Evolutionary conservation across 2,888 invertebrate species (phyloP).

Genomic region (Drosophila testacea): DNA sequence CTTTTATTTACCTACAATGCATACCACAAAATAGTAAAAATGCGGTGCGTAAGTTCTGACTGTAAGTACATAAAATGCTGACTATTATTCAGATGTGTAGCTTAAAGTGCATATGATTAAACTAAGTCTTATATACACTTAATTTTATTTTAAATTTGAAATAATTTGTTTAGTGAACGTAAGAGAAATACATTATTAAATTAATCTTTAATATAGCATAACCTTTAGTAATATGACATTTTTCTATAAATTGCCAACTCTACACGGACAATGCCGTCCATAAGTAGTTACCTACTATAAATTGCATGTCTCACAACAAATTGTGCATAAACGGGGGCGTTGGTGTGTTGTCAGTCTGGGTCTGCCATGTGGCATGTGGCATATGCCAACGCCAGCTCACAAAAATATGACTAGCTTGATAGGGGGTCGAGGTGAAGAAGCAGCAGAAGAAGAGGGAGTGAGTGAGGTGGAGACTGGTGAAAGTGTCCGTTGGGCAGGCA

Average conservation of each 20-base stretch:
- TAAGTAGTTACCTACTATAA: constrained; percentile 22
- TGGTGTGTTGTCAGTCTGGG: constrained; percentile 22
- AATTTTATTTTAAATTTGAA: too few species aligned
- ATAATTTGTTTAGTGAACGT: too few species aligned
- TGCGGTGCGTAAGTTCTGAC: not conserved
- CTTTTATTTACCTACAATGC: constrained; percentile 17
- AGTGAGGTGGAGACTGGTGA: constrained; percentile 1
- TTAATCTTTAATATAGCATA: too few species aligned
- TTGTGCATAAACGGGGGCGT: constrained; percentile 43
- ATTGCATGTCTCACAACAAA: constrained; percentile 38
- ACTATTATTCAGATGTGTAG: too few species aligned
- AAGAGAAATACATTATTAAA: too few species aligned
- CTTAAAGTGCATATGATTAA: too few species aligned
- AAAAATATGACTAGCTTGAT: constrained; percentile 22
- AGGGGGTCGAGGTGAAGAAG: not conserved
- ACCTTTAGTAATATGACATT: too few species aligned
- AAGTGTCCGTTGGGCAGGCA: constrained; percentile 36
- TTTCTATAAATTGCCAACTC: not conserved
- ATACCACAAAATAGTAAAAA: not conserved
- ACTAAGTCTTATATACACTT: too few species aligned
- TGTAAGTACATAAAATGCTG: too few species aligned
- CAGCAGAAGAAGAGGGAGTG: not conserved
- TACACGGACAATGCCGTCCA: constrained; percentile 22
- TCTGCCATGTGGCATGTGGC: constrained; percentile 25
- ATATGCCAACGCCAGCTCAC: constrained; percentile 23